Evolutionary conservation across 2,797 vertebrate genomes (phyloP), one percentile per base, ranked within the genome.

Genomic region (Nasua narica): DNA sequence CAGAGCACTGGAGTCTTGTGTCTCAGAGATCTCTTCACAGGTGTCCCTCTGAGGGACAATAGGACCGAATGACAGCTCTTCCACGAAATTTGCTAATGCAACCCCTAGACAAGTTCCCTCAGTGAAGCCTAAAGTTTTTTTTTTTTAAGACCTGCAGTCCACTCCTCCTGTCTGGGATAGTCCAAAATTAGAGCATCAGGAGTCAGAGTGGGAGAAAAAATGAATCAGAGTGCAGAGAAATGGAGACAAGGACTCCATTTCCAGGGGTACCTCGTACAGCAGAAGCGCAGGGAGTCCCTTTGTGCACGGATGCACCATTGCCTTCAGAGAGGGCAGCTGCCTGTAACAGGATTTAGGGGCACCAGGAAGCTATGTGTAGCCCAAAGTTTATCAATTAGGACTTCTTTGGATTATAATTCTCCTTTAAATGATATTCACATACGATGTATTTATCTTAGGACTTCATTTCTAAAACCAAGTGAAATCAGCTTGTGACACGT

Each of bases 71-170:
- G 25, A 72, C 23, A 21, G 27, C 12, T 67, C n/a, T 70, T 70
- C 16, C 5, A 18, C 10, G n/a, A 78, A 40, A n/a, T n/a, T n/a
- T 58, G n/a, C 15, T 32, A 32, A 58, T n/a, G 21, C n/a, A 58
- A 11, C 40, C 2, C n/a, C 21, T 4, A 8, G 7, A 0, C 19
- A 7, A 0, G 43, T 0, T 23, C n/a, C 29, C 3, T 40, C 3
- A 16, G 14, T 23, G 6, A 29, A 32, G 37, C 54, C 29, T 16
- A 52, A 29, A 58, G 40, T 18, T 70, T 50, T 70, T 18, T 70
- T 50, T 70, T n/a, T 19, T 21, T 65, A 54, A 83, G 48, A 9
- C 9, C 48, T 7, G 25, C 14, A n/a, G 18, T 32, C 35, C 6
- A 1, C 19, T 16, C 29, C 69, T 90, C 21, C 32, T 56, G 14